Evolutionary conservation across 2,113 vertebrate genomes (phyloP).

Genomic region (Leucopternis melanops): DNA sequence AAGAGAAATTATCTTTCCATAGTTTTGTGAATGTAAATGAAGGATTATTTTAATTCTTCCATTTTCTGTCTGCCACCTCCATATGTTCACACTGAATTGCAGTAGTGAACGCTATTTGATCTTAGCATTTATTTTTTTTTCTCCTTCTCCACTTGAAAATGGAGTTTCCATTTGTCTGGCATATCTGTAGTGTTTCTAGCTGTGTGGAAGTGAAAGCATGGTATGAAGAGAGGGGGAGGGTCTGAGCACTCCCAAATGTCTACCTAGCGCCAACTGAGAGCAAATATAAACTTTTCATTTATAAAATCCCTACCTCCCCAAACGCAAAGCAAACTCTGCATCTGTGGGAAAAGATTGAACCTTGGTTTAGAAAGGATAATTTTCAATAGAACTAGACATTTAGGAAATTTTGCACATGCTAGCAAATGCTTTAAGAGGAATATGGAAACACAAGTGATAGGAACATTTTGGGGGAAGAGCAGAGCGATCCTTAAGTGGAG

Average conservation of each 20-base stretch:
- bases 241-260: neutral
- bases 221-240: neutral
- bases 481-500: neutral
- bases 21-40: conserved; percentile 34
- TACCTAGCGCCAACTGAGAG: neutral
- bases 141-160: neutral
- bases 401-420: neutral
- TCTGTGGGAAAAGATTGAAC: neutral
- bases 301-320: neutral
- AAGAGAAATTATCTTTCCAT: conserved; percentile 1
- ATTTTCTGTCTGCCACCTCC: conserved; percentile 34
- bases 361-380: neutral
- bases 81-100: conserved; percentile 29
- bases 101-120: neutral
- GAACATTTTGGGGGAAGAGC: neutral
- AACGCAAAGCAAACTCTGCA: neutral
- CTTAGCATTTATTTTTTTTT: neutral
- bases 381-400: neutral
- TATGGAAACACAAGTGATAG: neutral
- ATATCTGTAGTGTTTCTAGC: neutral
- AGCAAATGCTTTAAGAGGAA: neutral
- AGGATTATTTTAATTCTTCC: conserved; percentile 33
- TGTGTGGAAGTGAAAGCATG: neutral
- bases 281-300: neutral
- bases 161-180: neutral